These are phyloP conservation scores for Dipodomys stephensi DNA, from an alignment of 2,113 vertebrate genomes.

Conservation along the genomic window DNA sequence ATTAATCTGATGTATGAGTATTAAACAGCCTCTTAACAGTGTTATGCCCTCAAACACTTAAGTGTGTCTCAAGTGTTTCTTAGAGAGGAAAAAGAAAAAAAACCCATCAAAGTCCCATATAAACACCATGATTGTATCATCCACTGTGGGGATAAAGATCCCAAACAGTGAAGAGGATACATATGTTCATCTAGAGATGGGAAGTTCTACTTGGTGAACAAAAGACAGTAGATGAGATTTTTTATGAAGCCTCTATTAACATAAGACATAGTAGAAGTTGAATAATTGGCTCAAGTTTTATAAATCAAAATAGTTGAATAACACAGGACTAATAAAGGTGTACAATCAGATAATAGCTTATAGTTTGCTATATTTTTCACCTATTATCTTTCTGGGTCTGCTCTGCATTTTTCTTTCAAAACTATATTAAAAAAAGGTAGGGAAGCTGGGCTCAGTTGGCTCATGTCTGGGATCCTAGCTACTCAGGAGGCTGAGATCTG, in stretches of 20 bases:
- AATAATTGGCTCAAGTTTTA: background rate
- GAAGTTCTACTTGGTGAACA: background rate
- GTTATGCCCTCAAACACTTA: background rate
- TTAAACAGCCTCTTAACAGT: background rate
- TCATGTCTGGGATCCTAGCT: too few species aligned
- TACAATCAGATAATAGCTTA: background rate
- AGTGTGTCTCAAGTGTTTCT: background rate
- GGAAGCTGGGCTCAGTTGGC: too few species aligned
- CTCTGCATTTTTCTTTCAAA: slow-evolving; percentile 15
- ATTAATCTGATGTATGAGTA: background rate
- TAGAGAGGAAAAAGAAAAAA: background rate
- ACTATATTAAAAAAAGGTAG: background rate
- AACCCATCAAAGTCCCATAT: background rate
- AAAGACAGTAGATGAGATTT: background rate
- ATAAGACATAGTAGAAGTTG: background rate
- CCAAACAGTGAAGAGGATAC: background rate
- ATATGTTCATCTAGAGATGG: background rate
- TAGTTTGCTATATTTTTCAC: background rate
- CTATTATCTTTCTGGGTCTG: background rate
- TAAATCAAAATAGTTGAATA: background rate
- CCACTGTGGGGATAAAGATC: background rate
- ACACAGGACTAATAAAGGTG: background rate
- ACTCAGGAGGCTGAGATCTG: too few species aligned
- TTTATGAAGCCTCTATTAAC: background rate
- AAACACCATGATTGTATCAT: background rate